Base-by-base conservation (phyloP, 2,888 invertebrate genomes). In the Ariolimax columbianus region DNA sequence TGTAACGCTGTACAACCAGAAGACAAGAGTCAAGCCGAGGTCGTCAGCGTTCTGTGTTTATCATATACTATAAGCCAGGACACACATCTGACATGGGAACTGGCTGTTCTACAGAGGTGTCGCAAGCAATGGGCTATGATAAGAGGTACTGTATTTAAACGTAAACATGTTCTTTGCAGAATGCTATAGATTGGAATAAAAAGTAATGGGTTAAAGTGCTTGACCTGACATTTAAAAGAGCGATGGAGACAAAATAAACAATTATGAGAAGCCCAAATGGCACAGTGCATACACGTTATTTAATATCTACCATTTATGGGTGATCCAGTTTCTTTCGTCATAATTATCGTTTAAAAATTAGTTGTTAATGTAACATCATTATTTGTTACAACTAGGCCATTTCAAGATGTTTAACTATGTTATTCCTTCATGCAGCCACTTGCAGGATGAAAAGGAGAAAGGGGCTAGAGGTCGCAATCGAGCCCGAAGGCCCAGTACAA, bases 401-500 rank as follows among this genome's bases (percentile, higher is more conserved):
- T 63, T 63, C 3, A 17, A 4, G 26, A n/a, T 63, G 17, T 4
- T 3, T 63, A n/a, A 63, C 3, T 63, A 63, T 63, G 2, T 23
- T 63, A n/a, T 63, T 63, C n/a, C n/a, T n/a, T n/a, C 23, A 47
- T n/a, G 43, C 66, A 79, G 79, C 40, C 63, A 79, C 11, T 11
- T 47, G n/a, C 66, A 79, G 68, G 66, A 79, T 66, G 79, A 66
- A 0, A 47, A 14, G 17, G 68, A 40, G 0, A 66, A 40, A 43
- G 63, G 14, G 30, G 36, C 17, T 17, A 26, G 47, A 38, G 19
- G 9, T 38, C 26, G 47, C 6, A 47, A 68, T 78, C 33, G 36
- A 66, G 19, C n/a, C 19, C 72, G 83, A 1, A 68, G 30, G 14
- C 36, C 19, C 7, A 87, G 86, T 59, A 51, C 82, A 55, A 82